A percentile compares a stretch with the other conserved stretches of the same genome.
These are phyloP conservation scores for Beaufortia kweichowensis DNA, from an alignment of 2,113 vertebrate species.

Conservation along the genomic window DNA sequence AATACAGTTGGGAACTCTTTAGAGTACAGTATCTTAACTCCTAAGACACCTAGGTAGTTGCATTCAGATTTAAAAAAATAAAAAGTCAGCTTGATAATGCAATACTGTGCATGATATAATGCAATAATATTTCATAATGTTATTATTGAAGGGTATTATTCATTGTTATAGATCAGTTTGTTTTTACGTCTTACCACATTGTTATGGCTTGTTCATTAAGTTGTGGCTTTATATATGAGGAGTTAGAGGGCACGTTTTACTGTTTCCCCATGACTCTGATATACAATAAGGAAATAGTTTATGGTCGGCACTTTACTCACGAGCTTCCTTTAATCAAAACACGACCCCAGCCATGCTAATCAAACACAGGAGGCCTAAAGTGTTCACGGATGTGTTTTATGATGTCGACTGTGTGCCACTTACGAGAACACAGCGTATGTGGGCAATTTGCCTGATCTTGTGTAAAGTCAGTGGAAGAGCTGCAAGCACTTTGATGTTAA, in stretches of 20 bases:
- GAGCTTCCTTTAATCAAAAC: slow-evolving; percentile 71
- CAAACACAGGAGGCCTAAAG: slow-evolving; percentile 62
- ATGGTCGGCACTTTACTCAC: slow-evolving; percentile 63
- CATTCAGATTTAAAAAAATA: too few relatives aligned
- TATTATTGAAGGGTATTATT: neutral
- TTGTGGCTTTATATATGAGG: slow-evolving; percentile 35
- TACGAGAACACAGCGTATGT: neutral
- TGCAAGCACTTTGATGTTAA: neutral
- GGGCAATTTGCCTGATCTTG: slow-evolving; percentile 19
- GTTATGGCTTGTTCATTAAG: slow-evolving; percentile 32
- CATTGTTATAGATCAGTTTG: neutral
- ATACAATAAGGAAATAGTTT: slow-evolving; percentile 69
- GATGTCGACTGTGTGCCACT: slow-evolving; percentile 49
- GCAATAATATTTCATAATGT: neutral
- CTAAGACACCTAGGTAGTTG: too few relatives aligned
- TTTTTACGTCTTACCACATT: slow-evolving; percentile 13
- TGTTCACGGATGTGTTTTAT: slow-evolving; percentile 53
- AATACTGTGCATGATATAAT: too few relatives aligned
- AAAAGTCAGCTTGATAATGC: too few relatives aligned
- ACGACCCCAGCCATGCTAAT: slow-evolving; percentile 67
- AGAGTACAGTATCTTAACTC: too few relatives aligned
- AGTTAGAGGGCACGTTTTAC: slow-evolving; percentile 54
- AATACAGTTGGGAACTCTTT: too few relatives aligned
- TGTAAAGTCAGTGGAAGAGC: neutral
- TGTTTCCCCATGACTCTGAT: slow-evolving; percentile 73